Conservation (phyloP, 2,888 invertebrate species). For the Griposia aprilina region DNA sequence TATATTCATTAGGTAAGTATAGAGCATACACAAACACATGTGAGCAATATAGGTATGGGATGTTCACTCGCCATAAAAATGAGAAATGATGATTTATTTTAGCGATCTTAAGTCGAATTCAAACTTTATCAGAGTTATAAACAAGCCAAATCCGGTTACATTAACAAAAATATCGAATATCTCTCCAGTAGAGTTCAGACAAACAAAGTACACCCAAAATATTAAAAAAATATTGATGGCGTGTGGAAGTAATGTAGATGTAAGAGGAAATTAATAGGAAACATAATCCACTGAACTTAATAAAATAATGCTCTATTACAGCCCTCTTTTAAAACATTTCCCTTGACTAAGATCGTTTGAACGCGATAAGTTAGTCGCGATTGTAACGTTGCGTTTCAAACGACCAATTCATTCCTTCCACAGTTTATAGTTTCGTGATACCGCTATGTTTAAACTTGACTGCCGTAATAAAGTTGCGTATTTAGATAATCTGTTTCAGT, state of each 20-base stretch:
- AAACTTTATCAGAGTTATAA: constrained; percentile 3
- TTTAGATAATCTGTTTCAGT: constrained; percentile 61
- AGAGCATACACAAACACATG: background rate
- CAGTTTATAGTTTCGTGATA: constrained; percentile 46
- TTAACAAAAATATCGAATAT: background rate
- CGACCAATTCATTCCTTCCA: constrained; percentile 38
- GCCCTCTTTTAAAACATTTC: constrained; percentile 28
- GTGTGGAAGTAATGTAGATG: constrained; percentile 52
- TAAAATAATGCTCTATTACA: constrained; percentile 38
- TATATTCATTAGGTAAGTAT: no score
- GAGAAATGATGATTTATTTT: background rate
- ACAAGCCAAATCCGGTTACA: background rate
- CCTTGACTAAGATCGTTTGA: constrained; percentile 45
- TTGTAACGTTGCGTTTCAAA: constrained; percentile 34
- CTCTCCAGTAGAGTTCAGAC: background rate
- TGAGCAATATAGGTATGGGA: no score
- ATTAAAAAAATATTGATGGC: constrained; percentile 15
- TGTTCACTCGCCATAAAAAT: background rate
- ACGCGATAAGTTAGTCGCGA: constrained; percentile 43
- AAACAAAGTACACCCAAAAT: background rate
- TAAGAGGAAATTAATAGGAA: constrained; percentile 58
- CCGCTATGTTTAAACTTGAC: constrained; percentile 32
- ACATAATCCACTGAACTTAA: constrained; percentile 41
- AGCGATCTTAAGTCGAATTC: background rate
- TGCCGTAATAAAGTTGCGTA: constrained; percentile 37